phyloP scores from a whole-genome alignment of 2,888 invertebrate genomes.

The Aspidapion aeneum region DNA sequence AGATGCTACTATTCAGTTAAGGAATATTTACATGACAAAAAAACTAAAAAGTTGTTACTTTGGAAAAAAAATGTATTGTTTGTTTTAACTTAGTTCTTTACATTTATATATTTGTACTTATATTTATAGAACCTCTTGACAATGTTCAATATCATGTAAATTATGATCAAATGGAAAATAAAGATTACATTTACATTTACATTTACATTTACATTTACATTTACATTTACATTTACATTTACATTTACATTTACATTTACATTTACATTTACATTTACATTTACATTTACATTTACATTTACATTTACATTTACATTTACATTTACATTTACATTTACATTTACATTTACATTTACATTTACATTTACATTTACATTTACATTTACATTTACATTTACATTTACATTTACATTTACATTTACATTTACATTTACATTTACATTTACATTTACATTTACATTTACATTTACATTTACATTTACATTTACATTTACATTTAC shows the following conservation, averaged over 20 bases:
- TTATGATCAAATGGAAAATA: no score
- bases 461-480: background rate
- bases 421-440: background rate
- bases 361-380: background rate
- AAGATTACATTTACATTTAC: no score
- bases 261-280: background rate
- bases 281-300: background rate
- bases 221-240: no score
- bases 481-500: background rate
- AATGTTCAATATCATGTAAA: no score
- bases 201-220: no score
- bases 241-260: background rate
- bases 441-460: background rate
- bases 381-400: background rate
- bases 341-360: background rate
- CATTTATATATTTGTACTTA: no score
- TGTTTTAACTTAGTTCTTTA: no score
- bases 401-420: background rate
- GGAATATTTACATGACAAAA: no score
- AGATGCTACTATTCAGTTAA: no score
- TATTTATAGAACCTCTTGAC: no score
- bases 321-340: background rate
- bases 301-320: background rate
- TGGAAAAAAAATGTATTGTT: no score
- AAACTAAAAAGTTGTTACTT: no score